These are phyloP conservation scores for Rhagoletis pomonella DNA, from an alignment of 1,140 invertebrate species.

Conservation along the genomic window DNA sequence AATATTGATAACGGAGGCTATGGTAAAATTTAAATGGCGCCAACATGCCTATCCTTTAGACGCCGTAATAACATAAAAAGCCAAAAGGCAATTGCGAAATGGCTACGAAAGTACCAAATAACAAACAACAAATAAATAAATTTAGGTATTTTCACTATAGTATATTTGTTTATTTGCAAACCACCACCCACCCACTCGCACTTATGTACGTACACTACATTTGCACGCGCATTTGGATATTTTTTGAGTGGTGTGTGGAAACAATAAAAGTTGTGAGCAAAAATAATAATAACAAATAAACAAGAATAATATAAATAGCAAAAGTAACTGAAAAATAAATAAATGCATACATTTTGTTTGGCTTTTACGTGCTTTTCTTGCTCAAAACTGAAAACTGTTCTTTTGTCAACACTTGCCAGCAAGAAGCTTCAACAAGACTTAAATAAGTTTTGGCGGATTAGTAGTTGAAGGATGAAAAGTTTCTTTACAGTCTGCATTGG, in stretches of 20 bases:
- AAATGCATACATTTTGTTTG: neutral
- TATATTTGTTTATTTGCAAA: conserved; percentile 51
- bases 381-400: neutral
- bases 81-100: conserved; percentile 50
- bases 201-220: neutral
- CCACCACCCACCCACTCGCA: neutral
- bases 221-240: neutral
- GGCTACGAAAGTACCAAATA: conserved; percentile 49
- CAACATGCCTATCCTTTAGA: conserved; percentile 30
- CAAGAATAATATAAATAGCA: conserved; percentile 36
- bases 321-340: conserved; percentile 49
- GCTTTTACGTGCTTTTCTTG: neutral
- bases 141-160: conserved; percentile 40
- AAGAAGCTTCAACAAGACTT: conserved; percentile 37
- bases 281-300: conserved; percentile 52
- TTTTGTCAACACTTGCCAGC: conserved; percentile 33
- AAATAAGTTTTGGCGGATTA: conserved; percentile 40
- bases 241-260: conserved; percentile 13
- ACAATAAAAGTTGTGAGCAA: conserved; percentile 43
- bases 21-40: conserved; percentile 45
- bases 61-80: conserved; percentile 46
- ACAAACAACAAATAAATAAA: conserved; percentile 48
- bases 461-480: conserved; percentile 36
- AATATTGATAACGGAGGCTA: conserved; percentile 43
- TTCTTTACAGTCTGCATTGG: conserved; percentile 24